Evolutionary conservation across 2,113 vertebrate species (phyloP), one percentile per base, ranked within the genome.

Genomic region (Gymnorhina tibicen): DNA sequence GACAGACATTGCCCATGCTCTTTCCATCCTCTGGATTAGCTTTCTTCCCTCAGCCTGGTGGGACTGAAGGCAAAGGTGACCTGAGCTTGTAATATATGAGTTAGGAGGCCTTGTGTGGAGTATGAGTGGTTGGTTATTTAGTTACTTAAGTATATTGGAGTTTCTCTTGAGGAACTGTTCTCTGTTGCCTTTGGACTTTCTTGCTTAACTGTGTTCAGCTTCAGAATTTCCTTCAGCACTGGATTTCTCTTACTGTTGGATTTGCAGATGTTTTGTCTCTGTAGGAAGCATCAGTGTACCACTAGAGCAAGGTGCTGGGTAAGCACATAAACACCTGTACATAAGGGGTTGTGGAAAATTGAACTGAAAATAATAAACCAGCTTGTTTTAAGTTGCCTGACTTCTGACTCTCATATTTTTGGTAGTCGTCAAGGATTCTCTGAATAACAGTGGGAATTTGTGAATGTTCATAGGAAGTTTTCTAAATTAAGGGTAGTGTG

Each of bases 321-420:
- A 47, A 72, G 37, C 6, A 3, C 2, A 2, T 87, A 8, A 87
- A 42, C 10, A 23, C 13, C 21, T 67, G 8, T 72, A 30, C 0
- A 0, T 28, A n/a, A 49, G 6, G 12, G 7, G 24, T 82, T 82
- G 8, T 4, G 14, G 28, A 52, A 58, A 44, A 18, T 1, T 18
- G 22, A 78, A 52, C 22, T 42, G 33, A 53, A 41, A 26, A 7
- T 18, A 11, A 19, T 26, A 55, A 66, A 73, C 11, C 3, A 15
- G 8, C 28, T 60, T 63, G 8, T 64, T 86, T 39, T 56, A 56
- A 52, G 23, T n/a, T 15, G 3, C 1, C 1, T 63, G 41, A 44
- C 10, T 64, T 73, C 14, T 62, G 49, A 55, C 10, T 59, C 32
- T 35, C 5, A 3, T 11, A 10, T 84, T 58, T 66, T 53, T 28